Percentiles rank a stretch among this genome's conserved stretches.
These are phyloP conservation scores for Pseudotriccus pelzelni DNA, from an alignment of 2,797 vertebrate genomes.

Conservation along the genomic window DNA sequence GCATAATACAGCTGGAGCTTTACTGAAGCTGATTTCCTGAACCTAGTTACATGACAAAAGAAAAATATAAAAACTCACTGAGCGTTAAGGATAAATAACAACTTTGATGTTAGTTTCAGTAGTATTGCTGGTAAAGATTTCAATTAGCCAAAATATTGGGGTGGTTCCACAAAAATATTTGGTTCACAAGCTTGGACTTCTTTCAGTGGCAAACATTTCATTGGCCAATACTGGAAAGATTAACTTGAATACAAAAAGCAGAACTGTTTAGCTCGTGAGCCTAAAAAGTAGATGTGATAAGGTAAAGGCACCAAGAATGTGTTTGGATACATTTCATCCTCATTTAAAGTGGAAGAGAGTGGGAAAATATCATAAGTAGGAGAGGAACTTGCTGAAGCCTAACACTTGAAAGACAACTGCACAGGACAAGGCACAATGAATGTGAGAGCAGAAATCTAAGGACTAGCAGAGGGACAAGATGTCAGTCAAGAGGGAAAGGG, in stretches of 20 bases:
- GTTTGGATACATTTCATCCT: not conserved
- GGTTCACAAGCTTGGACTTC: not conserved
- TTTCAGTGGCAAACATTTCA: not conserved
- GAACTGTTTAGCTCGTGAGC: not conserved
- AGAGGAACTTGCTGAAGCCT: not conserved
- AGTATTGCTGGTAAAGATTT: not conserved
- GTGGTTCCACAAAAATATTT: not conserved
- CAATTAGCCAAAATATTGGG: not conserved
- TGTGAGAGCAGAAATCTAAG: not conserved
- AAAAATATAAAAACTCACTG: not conserved
- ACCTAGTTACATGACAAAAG: not conserved
- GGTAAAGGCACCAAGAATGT: not conserved
- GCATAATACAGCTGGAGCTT: not conserved
- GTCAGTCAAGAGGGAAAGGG: not conserved
- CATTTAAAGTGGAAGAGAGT: not conserved
- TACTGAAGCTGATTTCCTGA: not conserved
- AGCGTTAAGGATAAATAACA: not conserved
- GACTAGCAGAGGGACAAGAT: not conserved
- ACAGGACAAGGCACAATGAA: not conserved
- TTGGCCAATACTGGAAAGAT: not conserved
- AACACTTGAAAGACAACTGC: not conserved
- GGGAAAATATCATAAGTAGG: not conserved
- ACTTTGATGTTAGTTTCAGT: not conserved
- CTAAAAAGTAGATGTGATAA: not conserved
- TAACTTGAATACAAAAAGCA: not conserved